Percentiles rank a stretch among this genome's conserved stretches.
phyloP scores from a whole-genome alignment of 2,113 vertebrate species.

The Miniopterus natalensis region DNA sequence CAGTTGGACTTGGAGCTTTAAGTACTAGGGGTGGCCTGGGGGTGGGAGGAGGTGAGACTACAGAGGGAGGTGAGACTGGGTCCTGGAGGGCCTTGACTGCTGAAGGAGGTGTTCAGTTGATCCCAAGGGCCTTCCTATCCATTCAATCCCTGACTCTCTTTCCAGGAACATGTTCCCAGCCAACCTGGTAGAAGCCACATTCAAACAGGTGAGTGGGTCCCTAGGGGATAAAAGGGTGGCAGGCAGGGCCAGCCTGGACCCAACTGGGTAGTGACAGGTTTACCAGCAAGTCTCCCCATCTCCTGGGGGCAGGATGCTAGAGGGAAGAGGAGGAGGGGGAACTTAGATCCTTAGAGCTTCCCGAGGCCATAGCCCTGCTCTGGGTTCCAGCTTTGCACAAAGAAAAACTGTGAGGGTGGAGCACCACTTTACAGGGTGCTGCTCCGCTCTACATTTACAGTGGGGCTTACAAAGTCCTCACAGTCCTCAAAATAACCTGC shows the following conservation, averaged over 20 bases:
- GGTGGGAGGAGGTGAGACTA: not conserved
- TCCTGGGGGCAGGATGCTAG: not conserved
- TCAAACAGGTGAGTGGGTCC: slow-evolving; percentile 94
- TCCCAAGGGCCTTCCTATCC: not conserved
- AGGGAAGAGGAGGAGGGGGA: accelerated
- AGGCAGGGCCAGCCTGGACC: not conserved
- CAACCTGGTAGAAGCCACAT: slow-evolving; percentile 98
- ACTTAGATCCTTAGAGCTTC: not conserved
- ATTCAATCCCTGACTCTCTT: slow-evolving; percentile 80
- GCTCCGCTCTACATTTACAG: not conserved
- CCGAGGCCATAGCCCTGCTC: not conserved
- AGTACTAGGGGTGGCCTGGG: not conserved
- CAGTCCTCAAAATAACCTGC: not conserved
- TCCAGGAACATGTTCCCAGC: slow-evolving; percentile 99
- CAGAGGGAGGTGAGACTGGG: too few species aligned
- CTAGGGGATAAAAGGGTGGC: not conserved
- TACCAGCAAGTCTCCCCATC: not conserved
- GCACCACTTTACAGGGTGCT: not conserved
- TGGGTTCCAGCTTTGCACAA: not conserved
- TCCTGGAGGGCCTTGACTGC: not conserved
- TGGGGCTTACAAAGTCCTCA: not conserved
- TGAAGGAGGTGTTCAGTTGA: not conserved
- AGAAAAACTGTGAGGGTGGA: not conserved
- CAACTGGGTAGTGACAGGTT: not conserved
- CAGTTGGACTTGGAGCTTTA: not conserved